Base-by-base conservation (phyloP, 1,140 invertebrate genomes). In the Caenorhabditis tropicalis region DNA sequence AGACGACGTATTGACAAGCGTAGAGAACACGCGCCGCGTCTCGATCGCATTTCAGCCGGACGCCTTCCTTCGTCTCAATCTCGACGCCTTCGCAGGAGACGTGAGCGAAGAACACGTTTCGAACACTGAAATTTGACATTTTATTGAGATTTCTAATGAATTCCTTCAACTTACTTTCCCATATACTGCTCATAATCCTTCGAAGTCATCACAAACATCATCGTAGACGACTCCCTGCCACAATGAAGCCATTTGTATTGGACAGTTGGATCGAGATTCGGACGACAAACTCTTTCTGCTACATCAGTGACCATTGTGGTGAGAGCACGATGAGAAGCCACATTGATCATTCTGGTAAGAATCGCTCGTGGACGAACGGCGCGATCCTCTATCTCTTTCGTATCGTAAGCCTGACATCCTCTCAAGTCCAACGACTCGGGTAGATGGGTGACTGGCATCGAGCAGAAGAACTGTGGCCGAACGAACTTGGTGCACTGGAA, bases 381-480 rank as follows among this genome's bases (percentile, higher is more conserved):
- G 10, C 82, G 56, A 29, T 82, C 82, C 6, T 70, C 82, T n/a
- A 82, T 74, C 27, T 70, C 33, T 21, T 31, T 24, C 5, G 48
- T 39, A 36, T 60, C 15, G 19, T 24, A 43, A 43, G 53, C 84
- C 5, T 39, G 36, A 27, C 82, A 70, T 16, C 84, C 84, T 16
- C 84, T 33, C 7, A 58, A 53, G 82, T 85, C 84, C 16, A 85
- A 31, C 3, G 7, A 9, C 29, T 85, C 84, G 7, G 58, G 51
- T 10, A 85, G 36, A 70, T 49, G 56, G 12, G 84, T 85, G 1
- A 85, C n/a, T 33, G 84, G 81, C 43, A 85, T 46, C 2, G 80
- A 81, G 27, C 85, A 58, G 58, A 85, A 82, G 19, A 85, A 49
- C 16, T 82, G 84, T 16, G 84, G 84, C 12, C 84, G 27, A 46